phyloP scores from a whole-genome alignment of 1,140 invertebrate species.

The Drosophila nebulosa region DNA sequence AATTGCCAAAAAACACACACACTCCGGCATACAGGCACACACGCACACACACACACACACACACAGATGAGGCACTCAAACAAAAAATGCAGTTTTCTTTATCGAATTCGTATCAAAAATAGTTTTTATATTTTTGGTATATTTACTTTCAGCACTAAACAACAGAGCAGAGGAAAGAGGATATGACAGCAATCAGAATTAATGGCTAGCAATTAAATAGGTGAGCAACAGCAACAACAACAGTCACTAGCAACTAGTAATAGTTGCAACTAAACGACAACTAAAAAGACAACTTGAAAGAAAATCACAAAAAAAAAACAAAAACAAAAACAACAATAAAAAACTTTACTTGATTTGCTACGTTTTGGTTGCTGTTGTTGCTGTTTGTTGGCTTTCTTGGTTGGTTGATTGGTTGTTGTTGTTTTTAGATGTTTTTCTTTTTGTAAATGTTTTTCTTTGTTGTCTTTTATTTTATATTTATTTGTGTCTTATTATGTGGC shows the following conservation, averaged over 20 bases:
- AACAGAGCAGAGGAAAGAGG: not conserved
- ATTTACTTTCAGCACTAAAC: conserved; percentile 23
- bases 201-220: conserved; percentile 7
- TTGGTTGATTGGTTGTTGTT: not conserved
- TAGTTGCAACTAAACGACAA: not conserved
- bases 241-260: conserved; percentile 10
- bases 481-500: conserved; percentile 5
- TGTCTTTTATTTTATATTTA: not conserved
- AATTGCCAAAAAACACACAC: not conserved
- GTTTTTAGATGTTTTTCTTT: not conserved
- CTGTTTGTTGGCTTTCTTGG: not conserved
- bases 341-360: conserved; percentile 17
- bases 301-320: not conserved
- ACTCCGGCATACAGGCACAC: too few relatives aligned
- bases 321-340: not conserved
- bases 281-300: conserved; percentile 18
- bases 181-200: conserved; percentile 4
- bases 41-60: too few relatives aligned
- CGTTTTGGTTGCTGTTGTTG: not conserved
- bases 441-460: not conserved
- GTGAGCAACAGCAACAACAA: not conserved
- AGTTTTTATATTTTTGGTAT: conserved; percentile 6
- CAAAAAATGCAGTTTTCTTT: not conserved
- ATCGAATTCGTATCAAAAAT: conserved; percentile 28
- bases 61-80: not conserved